Base-by-base conservation (phyloP, 2,797 vertebrate genomes). In the Lithobates sylvaticus region DNA sequence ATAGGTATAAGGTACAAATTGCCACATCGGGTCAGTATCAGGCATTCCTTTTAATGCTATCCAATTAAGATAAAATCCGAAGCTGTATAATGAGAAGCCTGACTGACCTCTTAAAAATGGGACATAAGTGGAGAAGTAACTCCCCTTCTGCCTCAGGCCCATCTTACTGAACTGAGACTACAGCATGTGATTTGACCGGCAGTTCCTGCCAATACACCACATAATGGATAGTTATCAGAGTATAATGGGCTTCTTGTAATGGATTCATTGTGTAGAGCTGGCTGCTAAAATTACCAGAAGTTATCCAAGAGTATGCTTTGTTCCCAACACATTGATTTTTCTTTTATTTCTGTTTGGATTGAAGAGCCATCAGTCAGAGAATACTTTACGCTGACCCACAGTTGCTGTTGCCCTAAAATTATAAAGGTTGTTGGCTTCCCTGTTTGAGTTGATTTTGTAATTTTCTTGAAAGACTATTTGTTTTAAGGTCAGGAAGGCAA, bases 221-320 rank as follows among this genome's bases (percentile, higher is more conserved):
- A 77, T 86, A 87, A 89, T 75, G 87, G 44, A 18, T 88, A 76
- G 88, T 89, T 84, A 88, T 12, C 39, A 3, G 74, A 70, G 88
- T 83, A 91, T 90, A 90, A 92, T 89, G 90, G 89, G 12, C 88
- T 67, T 64, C 73, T 82, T 82, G 58, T 85, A 85, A 85, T 85
- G 90, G 88, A 10, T 88, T 64, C 83, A 90, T 90, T 91, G 89
- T 91, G 86, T 86, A 0, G 6, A 42, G 88, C 78, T 16, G 88
- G 84, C 91, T 89, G 89, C 89, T 90, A 89, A 86, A 90, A 91
- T 89, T 87, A 89, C 88, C 72, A 89, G 72, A 68, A 3, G 10
- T 83, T 87, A 88, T 81, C 44, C 88, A 83, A 0, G 58, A 74
- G 78, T 89, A 86, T 13, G 27, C 32, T 83, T 76, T 78, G 18